Conservation (phyloP, 2,888 invertebrate species). For the Drosophila atripex region DNA sequence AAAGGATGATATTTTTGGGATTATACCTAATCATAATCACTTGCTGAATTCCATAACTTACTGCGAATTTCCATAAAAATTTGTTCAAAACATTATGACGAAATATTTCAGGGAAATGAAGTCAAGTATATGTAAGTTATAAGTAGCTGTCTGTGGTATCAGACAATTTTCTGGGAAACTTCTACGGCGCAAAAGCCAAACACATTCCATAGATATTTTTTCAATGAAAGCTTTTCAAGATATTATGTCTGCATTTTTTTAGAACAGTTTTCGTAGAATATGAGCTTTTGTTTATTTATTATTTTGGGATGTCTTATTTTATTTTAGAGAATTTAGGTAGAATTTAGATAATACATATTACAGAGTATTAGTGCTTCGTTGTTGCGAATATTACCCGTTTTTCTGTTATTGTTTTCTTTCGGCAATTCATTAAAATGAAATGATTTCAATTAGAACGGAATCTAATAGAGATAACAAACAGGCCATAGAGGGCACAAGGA, state of each 20-base stretch:
- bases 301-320: no score
- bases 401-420: slow-evolving; percentile 38
- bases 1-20: neutral
- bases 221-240: neutral
- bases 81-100: neutral
- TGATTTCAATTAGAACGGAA: slow-evolving; percentile 36
- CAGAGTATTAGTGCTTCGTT: neutral
- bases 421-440: slow-evolving; percentile 39
- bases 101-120: neutral
- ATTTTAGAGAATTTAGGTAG: no score
- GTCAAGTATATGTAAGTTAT: neutral
- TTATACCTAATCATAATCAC: neutral
- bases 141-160: neutral
- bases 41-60: neutral
- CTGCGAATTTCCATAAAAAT: neutral
- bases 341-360: neutral
- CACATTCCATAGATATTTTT: neutral
- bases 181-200: neutral
- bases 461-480: slow-evolving; percentile 20
- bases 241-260: neutral
- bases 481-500: slow-evolving; percentile 3
- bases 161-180: neutral
- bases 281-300: no score
- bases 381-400: neutral
- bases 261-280: neutral